These are phyloP conservation scores for Dunckerocampus dactyliophorus DNA, from an alignment of 2,113 vertebrate species.

Conservation along the genomic window DNA sequence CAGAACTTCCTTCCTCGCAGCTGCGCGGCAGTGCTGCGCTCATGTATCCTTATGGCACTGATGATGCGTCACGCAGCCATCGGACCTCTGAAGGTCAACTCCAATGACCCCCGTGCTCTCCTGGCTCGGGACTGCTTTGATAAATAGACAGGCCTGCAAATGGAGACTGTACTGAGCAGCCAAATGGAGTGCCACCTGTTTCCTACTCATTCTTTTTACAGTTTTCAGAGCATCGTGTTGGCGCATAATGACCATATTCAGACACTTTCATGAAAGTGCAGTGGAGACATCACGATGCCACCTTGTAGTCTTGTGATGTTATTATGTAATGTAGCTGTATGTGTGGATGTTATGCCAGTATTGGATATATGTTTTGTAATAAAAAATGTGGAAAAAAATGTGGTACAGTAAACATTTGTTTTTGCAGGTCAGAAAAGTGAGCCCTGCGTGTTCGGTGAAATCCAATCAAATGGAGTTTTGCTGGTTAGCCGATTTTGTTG, in stretches of 20 bases:
- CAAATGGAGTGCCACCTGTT: neutral
- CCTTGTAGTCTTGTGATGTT: too few species aligned
- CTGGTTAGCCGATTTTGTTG: too few species aligned
- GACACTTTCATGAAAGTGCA: too few species aligned
- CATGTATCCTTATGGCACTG: constrained; percentile 67
- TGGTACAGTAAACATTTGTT: too few species aligned
- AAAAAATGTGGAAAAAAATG: too few species aligned
- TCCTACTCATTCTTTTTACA: neutral
- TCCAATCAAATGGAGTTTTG: too few species aligned
- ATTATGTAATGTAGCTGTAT: too few species aligned
- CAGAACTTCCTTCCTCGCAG: constrained; percentile 31
- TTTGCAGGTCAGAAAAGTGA: too few species aligned
- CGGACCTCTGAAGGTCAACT: constrained; percentile 64
- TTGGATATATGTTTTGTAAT: too few species aligned
- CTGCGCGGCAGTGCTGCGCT: constrained; percentile 40
- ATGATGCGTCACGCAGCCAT: constrained; percentile 62
- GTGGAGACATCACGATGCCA: too few species aligned
- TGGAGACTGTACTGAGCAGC: neutral
- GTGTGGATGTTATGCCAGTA: too few species aligned
- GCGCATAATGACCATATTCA: neutral
- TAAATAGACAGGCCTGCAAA: constrained; percentile 30
- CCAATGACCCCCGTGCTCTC: constrained; percentile 40
- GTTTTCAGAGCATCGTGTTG: neutral
- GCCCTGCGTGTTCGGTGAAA: too few species aligned
- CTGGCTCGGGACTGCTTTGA: constrained; percentile 21